Base-by-base conservation (phyloP, 2,888 invertebrate species). In the Capitulum mitella region DNA sequence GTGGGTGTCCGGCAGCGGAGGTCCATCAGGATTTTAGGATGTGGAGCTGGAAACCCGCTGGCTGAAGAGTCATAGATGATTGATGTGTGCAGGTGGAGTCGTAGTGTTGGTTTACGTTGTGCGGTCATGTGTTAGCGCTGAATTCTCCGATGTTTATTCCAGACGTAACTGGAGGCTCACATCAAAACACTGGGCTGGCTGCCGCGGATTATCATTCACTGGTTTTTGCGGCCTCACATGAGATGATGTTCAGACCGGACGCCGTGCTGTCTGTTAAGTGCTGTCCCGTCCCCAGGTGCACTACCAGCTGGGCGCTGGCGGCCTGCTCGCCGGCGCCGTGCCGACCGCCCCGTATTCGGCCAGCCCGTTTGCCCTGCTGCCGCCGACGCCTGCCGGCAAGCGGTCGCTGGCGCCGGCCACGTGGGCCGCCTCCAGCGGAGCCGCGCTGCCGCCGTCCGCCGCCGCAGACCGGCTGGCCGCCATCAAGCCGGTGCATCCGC, bases 361-460 rank as follows among this genome's bases (percentile, higher is more conserved):
- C 70, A 37, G 37, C 1, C 70, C 37, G 29, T 70, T 40, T 40
- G 12, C 70, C 5, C 70, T 70, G 70, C 70, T 70, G 70, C 70
- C 37, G 70, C 22, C 29, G 22, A 22, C 70, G 70, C 70, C 70
- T 5, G 70, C 34, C 26, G 70, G 70, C 40, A 70, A 70, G 40
- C 70, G 70, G 22, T 26, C 70, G 26, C 70, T 70, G 70, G 70
- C 70, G 70, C 70, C 70, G 40, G 64, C 64, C 34, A 64, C 64
- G 0, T 64, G 64, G 64, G 51, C 51, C 26, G 51, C 26, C 51
- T 51, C 51, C 51, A 6, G 26, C 26, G 48, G 48, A 2, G 48
- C 48, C 14, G 22, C 1, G 19, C 51, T 22, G 51, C 22, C 51
- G 51, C 51, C 51, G 51, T n/a, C 10, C n/a, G 10, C 58, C 58